Evolutionary conservation across 1,140 invertebrate species (phyloP).

Genomic region (Hesperophylax magnus): DNA sequence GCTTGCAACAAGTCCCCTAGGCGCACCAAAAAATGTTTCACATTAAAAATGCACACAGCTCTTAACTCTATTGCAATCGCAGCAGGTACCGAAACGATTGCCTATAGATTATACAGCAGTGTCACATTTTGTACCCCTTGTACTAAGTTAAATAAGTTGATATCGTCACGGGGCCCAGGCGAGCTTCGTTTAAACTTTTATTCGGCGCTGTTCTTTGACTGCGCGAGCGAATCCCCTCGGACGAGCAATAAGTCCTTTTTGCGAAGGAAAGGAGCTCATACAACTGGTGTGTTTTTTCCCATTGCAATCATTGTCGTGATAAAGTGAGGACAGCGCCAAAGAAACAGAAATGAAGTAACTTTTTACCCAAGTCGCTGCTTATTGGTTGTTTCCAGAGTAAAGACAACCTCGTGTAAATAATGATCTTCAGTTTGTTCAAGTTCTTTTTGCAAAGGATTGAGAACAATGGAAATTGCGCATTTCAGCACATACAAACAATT

Average conservation of each 20-base stretch:
- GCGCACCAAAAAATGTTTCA: too few relatives aligned
- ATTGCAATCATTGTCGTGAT: slow-evolving; percentile 38
- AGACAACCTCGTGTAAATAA: not conserved
- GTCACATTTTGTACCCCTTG: too few relatives aligned
- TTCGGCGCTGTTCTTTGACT: slow-evolving; percentile 49
- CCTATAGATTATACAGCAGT: too few relatives aligned
- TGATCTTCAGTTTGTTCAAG: not conserved
- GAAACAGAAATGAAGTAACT: slow-evolving; percentile 12
- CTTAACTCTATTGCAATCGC: too few relatives aligned
- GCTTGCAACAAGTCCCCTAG: too few relatives aligned
- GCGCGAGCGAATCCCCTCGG: slow-evolving; percentile 44
- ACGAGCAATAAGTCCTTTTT: slow-evolving; percentile 44
- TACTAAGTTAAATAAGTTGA: too few relatives aligned
- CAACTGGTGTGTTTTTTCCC: slow-evolving; percentile 36
- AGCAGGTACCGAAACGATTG: too few relatives aligned
- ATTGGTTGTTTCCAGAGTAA: not conserved
- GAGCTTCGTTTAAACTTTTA: slow-evolving; percentile 53
- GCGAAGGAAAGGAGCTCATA: slow-evolving; percentile 21
- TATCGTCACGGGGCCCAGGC: not conserved
- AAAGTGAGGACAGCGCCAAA: not conserved
- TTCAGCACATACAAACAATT: too few relatives aligned
- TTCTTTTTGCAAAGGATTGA: not conserved
- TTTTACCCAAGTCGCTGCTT: not conserved
- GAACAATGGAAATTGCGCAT: too few relatives aligned
- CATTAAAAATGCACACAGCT: too few relatives aligned